Conservation (phyloP, 2,113 vertebrate species). For the Limanda limanda region DNA sequence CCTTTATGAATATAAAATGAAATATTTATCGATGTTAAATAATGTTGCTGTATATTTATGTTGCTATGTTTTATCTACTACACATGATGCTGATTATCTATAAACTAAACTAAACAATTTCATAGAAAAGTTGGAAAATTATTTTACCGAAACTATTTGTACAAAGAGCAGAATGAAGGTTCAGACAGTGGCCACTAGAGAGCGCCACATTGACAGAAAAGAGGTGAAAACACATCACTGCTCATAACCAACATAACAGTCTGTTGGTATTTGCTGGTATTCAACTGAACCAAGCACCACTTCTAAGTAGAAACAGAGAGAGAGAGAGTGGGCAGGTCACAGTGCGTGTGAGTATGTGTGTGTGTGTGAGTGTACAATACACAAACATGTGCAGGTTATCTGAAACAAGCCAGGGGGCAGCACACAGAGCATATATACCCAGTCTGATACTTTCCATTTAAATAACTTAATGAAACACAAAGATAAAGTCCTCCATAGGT, state of each 20-base stretch:
- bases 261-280: constrained; percentile 17
- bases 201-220: constrained; percentile 33
- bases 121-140: background rate
- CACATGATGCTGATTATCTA: background rate
- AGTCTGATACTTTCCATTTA: constrained; percentile 31
- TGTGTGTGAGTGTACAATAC: background rate
- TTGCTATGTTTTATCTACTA: too few relatives aligned
- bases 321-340: background rate
- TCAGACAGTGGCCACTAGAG: constrained; percentile 39
- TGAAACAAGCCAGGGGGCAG: constrained; percentile 9
- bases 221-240: constrained; percentile 13
- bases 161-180: background rate
- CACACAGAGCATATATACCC: constrained; percentile 6
- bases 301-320: background rate
- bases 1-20: too few relatives aligned
- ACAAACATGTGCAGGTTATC: constrained; percentile 16
- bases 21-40: too few relatives aligned
- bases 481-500: constrained; percentile 40
- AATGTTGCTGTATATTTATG: too few relatives aligned
- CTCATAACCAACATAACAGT: constrained; percentile 4
- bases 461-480: constrained; percentile 36
- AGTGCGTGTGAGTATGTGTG: background rate
- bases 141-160: background rate
- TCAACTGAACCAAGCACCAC: constrained; percentile 2
- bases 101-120: background rate